A percentile compares a stretch with the other conserved stretches of the same genome.
phyloP scores from a whole-genome alignment of 1,140 invertebrate genomes.

The Mya arenaria region DNA sequence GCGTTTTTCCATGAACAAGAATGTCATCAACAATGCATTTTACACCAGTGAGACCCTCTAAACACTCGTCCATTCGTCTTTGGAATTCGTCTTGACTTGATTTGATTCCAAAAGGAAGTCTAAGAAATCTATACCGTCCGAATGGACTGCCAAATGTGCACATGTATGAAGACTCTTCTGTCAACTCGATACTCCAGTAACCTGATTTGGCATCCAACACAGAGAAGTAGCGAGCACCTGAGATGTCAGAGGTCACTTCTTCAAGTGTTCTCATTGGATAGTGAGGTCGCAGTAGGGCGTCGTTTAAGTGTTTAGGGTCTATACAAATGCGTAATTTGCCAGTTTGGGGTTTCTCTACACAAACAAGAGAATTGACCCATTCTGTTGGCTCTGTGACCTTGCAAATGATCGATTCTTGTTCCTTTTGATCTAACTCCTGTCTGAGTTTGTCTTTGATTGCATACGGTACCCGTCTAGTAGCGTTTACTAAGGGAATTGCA shows the following conservation, averaged over 20 bases:
- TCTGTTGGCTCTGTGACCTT: slow-evolving; percentile 77
- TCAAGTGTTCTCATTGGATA: slow-evolving; percentile 15
- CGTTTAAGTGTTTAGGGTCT: slow-evolving; percentile 13
- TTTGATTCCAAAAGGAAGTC: background rate
- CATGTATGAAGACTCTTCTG: slow-evolving; percentile 53
- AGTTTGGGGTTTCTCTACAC: background rate
- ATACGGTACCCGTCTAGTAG: slow-evolving; percentile 63
- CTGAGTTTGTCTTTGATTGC: too few relatives aligned
- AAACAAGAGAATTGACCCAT: slow-evolving; percentile 81
- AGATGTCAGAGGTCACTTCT: background rate
- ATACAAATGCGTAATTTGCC: background rate
- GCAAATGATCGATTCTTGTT: slow-evolving; percentile 56
- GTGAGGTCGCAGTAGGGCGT: slow-evolving; percentile 2
- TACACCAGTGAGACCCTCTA: background rate
- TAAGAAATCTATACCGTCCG: slow-evolving; percentile 49
- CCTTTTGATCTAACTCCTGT: too few relatives aligned
- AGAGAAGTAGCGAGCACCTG: background rate
- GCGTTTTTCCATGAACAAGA: background rate
- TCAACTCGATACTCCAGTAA: background rate
- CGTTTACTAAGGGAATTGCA: slow-evolving; percentile 53
- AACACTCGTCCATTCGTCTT: background rate
- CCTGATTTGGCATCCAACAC: background rate
- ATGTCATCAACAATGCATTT: slow-evolving; percentile 7
- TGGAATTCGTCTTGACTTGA: background rate
- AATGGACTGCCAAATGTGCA: slow-evolving; percentile 74